Evolutionary conservation across 2,888 invertebrate genomes (phyloP), one percentile per base, ranked within the genome.

Genomic region (Netelia fuscicornis): DNA sequence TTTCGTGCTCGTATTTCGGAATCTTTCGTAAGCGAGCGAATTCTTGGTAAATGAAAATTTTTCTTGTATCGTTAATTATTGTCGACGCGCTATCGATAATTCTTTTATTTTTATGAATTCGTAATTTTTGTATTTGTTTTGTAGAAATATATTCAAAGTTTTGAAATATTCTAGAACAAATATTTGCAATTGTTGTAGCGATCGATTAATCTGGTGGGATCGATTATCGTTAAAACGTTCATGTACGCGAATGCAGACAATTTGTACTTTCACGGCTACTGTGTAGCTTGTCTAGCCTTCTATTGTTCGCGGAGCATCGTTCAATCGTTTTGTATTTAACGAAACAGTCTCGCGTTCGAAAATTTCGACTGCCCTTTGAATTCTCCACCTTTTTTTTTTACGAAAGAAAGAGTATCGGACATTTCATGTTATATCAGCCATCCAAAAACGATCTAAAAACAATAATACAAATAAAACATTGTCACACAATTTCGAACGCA

Each of bases 261-360:
- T 48, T 3, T 11, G 13, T 13, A 48, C 13, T 48, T 48, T 48
- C 13, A 13, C 2, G 48, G 11, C 10, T 25, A 25, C 25, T 56
- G 23, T 56, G n/a, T 71, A 48, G 71, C 71, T 56, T 56, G 71
- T 17, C 48, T 54, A 56, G 71, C 17, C 13, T 17, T 44, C 37
- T 52, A 80, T 67, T 81, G 65, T 74, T 23, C 11, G 44, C 17
- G 48, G 48, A 72, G n/a, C 10, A 23, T 30, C 65, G 64, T 74
- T 81, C 52, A 71, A 71, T 80, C 17, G 72, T 64, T 42, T 65
- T 13, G 48, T 37, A 30, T 62, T 58, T 65, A 37, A n/a, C 37
- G 20, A 64, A 81, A 74, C 65, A 11, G 58, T 74, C 37, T n/a
- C 10, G 23, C n/a, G 30, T 30, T 60, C 37, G 54, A 48, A 48